phyloP scores from a whole-genome alignment of 1,140 invertebrate genomes.

The Penaeus vannamei region DNA sequence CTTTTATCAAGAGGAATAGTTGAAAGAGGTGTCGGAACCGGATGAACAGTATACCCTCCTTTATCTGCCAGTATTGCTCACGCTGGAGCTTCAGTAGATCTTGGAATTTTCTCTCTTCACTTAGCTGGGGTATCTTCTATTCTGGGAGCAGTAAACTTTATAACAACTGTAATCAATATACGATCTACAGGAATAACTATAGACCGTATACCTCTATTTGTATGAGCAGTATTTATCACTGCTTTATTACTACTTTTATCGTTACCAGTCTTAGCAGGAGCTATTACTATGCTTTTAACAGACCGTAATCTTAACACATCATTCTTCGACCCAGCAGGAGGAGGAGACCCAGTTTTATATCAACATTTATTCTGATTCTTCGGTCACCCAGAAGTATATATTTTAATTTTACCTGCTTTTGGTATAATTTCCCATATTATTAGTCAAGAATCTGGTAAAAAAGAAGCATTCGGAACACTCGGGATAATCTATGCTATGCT shows the following conservation, averaged over 20 bases:
- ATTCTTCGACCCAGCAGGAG: constrained; percentile 74
- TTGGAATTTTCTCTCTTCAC: constrained; percentile 71
- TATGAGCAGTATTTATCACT: constrained; percentile 81
- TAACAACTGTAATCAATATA: constrained; percentile 73
- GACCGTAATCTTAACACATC: constrained; percentile 75
- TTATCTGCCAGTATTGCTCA: constrained; percentile 68
- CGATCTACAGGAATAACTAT: constrained; percentile 69
- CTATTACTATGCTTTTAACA: constrained; percentile 80
- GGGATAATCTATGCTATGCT: no score
- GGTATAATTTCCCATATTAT: constrained; percentile 80
- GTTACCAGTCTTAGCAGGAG: constrained; percentile 81
- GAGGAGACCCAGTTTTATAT: constrained; percentile 76
- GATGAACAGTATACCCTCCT: constrained; percentile 73
- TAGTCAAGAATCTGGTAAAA: no score
- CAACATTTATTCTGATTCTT: constrained; percentile 88
- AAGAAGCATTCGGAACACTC: no score
- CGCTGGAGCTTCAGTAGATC: constrained; percentile 68
- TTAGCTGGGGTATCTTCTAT: constrained; percentile 71
- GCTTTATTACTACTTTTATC: constrained; percentile 78
- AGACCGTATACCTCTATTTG: constrained; percentile 72
- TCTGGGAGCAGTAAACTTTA: constrained; percentile 71
- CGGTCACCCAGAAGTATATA: constrained; percentile 84
- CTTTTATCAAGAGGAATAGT: constrained; percentile 76
- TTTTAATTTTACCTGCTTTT: constrained; percentile 78
- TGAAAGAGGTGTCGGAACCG: constrained; percentile 77